phyloP scores from a whole-genome alignment of 2,113 vertebrate species.

The Gallinago media region DNA sequence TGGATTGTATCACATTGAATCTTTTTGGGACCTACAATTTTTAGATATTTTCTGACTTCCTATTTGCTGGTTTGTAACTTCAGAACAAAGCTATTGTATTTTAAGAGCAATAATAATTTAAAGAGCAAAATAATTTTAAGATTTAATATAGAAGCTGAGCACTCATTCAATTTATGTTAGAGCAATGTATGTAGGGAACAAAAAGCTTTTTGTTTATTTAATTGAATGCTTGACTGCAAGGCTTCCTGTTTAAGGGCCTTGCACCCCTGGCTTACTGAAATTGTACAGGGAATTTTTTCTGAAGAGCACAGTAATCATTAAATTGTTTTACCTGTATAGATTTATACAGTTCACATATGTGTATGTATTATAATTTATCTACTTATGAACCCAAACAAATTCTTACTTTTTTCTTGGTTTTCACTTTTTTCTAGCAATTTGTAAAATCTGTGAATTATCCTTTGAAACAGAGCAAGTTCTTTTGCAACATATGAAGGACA shows the following conservation, averaged over 20 bases:
- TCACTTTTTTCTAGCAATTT: conserved; percentile 84
- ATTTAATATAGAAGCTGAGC: not conserved
- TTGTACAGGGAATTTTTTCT: not conserved
- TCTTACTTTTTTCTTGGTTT: not conserved
- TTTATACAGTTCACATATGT: not conserved
- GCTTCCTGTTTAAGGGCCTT: not conserved
- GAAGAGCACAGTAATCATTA: not conserved
- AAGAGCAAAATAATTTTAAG: not conserved
- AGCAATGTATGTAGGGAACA: not conserved
- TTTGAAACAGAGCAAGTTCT: conserved; percentile 97
- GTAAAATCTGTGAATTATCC: conserved; percentile 98
- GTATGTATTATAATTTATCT: not conserved
- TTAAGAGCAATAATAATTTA: not conserved
- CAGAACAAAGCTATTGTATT: not conserved
- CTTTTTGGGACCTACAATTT: not conserved
- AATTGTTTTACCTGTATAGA: not conserved
- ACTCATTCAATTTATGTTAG: not conserved
- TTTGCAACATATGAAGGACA: conserved; percentile 98
- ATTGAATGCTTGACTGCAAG: not conserved
- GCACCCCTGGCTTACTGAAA: not conserved
- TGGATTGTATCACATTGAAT: not conserved
- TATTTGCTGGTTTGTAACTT: not conserved
- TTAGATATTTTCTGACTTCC: not conserved
- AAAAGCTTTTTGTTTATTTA: not conserved
- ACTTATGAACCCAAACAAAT: accelerated